Conservation (phyloP, 92 coral and sea anemone genomes). For the Epizoanthus illoricatus region DNA sequence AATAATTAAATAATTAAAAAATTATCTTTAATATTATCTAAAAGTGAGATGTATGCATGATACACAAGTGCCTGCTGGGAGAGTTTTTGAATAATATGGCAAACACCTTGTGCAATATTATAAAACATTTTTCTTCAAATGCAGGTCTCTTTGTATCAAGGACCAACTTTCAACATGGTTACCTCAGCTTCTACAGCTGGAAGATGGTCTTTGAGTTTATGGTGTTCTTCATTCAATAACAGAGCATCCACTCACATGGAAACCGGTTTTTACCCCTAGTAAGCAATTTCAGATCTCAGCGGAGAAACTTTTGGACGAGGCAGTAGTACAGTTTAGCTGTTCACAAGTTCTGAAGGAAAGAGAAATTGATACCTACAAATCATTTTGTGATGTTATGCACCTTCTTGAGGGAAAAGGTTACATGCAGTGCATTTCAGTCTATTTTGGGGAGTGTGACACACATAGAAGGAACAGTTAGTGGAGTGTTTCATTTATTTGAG, state of each 20-base stretch:
- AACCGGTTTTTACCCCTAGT: constrained; percentile 29
- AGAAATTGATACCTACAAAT: constrained; percentile 41
- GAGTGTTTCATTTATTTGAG: not conserved
- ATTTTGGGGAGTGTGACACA: not conserved
- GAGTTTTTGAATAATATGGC: constrained; percentile 2
- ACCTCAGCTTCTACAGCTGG: constrained; percentile 47
- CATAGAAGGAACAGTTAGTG: not conserved
- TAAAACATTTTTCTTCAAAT: not conserved
- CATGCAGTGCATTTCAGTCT: constrained; percentile 6
- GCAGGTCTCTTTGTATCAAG: constrained; percentile 50
- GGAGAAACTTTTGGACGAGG: constrained; percentile 35
- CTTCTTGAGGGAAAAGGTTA: constrained; percentile 35
- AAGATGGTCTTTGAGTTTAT: constrained; percentile 42
- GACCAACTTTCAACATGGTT: constrained; percentile 27
- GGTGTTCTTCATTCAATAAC: constrained; percentile 36
- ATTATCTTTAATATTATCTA: too few relatives aligned
- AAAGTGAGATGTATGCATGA: not conserved
- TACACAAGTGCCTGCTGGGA: constrained; percentile 12
- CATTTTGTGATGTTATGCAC: constrained; percentile 40
- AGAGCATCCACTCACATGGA: constrained; percentile 35
- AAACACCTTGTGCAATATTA: not conserved
- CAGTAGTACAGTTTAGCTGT: constrained; percentile 29
- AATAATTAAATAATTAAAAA: too few relatives aligned
- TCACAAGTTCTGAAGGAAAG: constrained; percentile 38
- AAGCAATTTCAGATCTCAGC: constrained; percentile 29